Percentiles rank a stretch among this genome's conserved stretches.
Conservation (phyloP, 2,113 vertebrate species). For the Chaetorhynchus papuensis region DNA sequence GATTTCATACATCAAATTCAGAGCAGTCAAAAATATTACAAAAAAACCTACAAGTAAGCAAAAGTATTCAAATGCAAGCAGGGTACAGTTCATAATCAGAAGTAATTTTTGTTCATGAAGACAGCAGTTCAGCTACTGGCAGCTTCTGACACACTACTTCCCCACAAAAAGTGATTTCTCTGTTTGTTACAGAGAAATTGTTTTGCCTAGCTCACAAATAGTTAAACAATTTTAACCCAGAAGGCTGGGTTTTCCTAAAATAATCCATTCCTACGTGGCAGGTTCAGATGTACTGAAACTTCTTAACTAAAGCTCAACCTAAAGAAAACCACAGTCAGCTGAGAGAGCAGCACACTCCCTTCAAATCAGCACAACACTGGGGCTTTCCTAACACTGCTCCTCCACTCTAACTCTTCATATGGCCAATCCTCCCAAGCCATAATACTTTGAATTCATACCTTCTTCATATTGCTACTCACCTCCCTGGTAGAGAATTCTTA, state of each 20-base stretch:
- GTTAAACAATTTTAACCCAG: background rate
- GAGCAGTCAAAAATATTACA: background rate
- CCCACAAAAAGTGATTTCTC: background rate
- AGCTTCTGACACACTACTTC: background rate
- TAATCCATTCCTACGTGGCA: background rate
- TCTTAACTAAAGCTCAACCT: background rate
- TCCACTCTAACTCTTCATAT: background rate
- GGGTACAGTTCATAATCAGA: background rate
- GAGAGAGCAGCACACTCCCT: background rate
- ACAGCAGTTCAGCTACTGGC: background rate
- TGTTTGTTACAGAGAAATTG: background rate
- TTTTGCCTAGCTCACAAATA: background rate
- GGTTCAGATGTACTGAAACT: background rate
- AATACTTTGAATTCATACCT: background rate
- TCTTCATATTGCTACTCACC: background rate
- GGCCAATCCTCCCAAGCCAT: background rate
- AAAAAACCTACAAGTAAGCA: background rate
- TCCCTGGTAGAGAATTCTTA: background rate
- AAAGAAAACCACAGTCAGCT: background rate
- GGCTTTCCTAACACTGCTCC: background rate
- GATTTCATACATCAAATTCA: background rate
- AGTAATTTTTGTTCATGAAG: background rate
- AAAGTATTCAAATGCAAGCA: background rate
- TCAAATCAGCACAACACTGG: background rate
- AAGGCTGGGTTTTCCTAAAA: background rate